phyloP scores from a whole-genome alignment of 2,113 vertebrate genomes.

The Edolisoma coerulescens region DNA sequence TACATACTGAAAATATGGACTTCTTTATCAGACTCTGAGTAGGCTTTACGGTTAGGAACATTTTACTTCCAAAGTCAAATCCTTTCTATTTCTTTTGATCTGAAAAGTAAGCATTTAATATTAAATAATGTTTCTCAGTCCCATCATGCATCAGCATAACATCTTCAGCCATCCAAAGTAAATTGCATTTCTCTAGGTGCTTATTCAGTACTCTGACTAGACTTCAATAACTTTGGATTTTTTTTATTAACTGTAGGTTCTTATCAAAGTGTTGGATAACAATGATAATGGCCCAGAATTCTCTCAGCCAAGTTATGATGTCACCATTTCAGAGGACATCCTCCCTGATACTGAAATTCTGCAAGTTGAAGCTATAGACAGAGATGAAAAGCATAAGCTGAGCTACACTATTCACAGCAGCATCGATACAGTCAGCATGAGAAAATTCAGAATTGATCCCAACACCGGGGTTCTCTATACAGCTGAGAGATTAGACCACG shows the following conservation, averaged over 20 bases:
- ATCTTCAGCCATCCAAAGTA: not conserved
- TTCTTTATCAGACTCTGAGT: not conserved
- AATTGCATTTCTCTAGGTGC: not conserved
- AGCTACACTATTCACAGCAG: slow-evolving; percentile 91
- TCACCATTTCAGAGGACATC: slow-evolving; percentile 90
- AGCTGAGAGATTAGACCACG: slow-evolving; percentile 87
- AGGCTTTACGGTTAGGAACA: not conserved
- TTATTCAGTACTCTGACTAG: not conserved
- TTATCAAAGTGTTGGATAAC: slow-evolving; percentile 90
- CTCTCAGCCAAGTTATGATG: slow-evolving; percentile 87
- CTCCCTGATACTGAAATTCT: slow-evolving; percentile 88
- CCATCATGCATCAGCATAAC: not conserved
- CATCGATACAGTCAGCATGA: slow-evolving; percentile 86
- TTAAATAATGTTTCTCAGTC: not conserved
- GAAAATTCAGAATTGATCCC: slow-evolving; percentile 89
- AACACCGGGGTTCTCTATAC: slow-evolving; percentile 84
- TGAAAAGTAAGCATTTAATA: not conserved
- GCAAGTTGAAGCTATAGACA: slow-evolving; percentile 90
- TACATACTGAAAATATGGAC: not conserved
- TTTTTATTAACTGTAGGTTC: slow-evolving; percentile 77
- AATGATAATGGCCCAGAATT: slow-evolving; percentile 95
- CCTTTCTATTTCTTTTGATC: not conserved
- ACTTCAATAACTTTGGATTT: not conserved
- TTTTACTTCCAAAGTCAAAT: not conserved
- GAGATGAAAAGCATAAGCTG: slow-evolving; percentile 88